Evolutionary conservation across 2,888 invertebrate genomes (phyloP).

Genomic region (Eucera pruinosa): DNA sequence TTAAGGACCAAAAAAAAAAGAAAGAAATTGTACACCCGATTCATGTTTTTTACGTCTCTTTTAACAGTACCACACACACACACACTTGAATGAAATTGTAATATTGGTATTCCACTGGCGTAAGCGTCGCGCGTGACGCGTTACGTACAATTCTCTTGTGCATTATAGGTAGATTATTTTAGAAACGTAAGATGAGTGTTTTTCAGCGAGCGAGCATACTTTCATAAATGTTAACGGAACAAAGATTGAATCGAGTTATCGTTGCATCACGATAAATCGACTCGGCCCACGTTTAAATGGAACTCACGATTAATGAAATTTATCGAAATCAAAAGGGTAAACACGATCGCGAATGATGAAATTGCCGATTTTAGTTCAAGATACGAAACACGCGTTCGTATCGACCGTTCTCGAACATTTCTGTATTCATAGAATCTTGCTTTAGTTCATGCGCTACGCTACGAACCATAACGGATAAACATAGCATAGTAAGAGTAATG

Average conservation of each 20-base stretch:
- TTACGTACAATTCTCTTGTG: slow-evolving; percentile 23
- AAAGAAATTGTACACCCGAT: slow-evolving; percentile 32
- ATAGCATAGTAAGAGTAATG: slow-evolving; percentile 13
- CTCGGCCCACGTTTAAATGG: neutral
- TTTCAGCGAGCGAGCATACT: neutral
- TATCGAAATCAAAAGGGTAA: neutral
- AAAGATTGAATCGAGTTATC: no score
- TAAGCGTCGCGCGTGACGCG: slow-evolving; percentile 10
- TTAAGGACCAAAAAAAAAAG: slow-evolving; percentile 54
- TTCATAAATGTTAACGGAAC: neutral
- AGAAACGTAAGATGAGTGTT: slow-evolving; percentile 19
- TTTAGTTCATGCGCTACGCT: slow-evolving; percentile 16
- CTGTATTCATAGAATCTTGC: slow-evolving; percentile 15
- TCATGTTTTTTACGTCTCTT: slow-evolving; percentile 55
- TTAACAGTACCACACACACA: slow-evolving; percentile 45
- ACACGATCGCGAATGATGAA: no score
- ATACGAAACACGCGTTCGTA: no score
- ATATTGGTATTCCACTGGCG: slow-evolving; percentile 39
- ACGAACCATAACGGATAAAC: neutral
- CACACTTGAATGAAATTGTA: slow-evolving; percentile 46
- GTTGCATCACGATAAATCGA: neutral
- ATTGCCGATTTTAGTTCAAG: no score
- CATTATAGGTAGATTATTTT: slow-evolving; percentile 33
- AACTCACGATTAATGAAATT: neutral
- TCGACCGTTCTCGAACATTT: slow-evolving; percentile 7